Evolutionary conservation across 2,888 invertebrate genomes (phyloP), one percentile per base, ranked within the genome.

Genomic region (Diadegma fenestrale): DNA sequence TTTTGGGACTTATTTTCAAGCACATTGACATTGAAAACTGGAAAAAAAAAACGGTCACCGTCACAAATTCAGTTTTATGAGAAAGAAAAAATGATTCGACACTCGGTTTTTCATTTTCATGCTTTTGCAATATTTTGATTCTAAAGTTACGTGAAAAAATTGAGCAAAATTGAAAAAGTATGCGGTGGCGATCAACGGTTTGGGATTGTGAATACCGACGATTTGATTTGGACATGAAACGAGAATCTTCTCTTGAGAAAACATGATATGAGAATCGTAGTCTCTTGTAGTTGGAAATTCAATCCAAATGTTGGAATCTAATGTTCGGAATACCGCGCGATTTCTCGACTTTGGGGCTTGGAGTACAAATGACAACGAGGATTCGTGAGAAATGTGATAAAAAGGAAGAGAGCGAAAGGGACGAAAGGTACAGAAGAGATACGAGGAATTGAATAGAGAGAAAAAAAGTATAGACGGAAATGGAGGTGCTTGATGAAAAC

Each of bases 401-500:
- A 71, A 26, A 22, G 14, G n/a, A 30, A 75, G 37, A 54, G 19
- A 0, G 41, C n/a, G 43, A 64, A 75, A 45, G 37, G 37, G 37
- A 10, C 8, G 37, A 10, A 48, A 76, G 64, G 54, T 64, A 69
- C 19, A 33, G 26, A 17, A 45, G 45, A 26, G 54, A 71, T 58
- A 71, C 22, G 58, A 12, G 54, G 51, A 43, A 41, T 30, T 1
- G 45, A 19, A 43, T 19, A 45, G 12, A 72, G 63, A 66, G 8
- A 22, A 54, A 68, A 37, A 45, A 75, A 41, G 54, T 51, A 78
- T 58, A 73, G 54, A 48, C 43, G 58, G 54, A 37, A 66, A 58
- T 68, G 37, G 68, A 58, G 73, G 78, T 64, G 66, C 72, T 82
- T 61, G 82, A 80, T 85, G 82, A 82, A 79, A 85, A 80, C 33